A percentile compares a stretch with the other conserved stretches of the same genome.
These are phyloP conservation scores for Cylindroiulus punctatus DNA, from an alignment of 2,888 invertebrate species.

Conservation along the genomic window DNA sequence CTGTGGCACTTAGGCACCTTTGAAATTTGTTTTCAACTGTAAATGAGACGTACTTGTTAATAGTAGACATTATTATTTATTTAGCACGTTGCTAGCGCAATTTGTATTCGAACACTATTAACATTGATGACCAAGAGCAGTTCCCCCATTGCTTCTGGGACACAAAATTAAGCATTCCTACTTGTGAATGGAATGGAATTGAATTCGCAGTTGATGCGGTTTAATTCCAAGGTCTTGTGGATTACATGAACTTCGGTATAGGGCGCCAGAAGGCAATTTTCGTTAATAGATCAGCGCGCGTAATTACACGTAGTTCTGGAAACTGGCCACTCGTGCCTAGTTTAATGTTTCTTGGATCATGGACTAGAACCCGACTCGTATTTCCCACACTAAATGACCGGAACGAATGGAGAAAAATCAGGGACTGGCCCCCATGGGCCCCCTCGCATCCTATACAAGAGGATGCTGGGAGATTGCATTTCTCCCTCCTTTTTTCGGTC, in stretches of 20 bases:
- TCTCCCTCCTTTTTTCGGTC: neutral
- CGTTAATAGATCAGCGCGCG: slow-evolving; percentile 10
- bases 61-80: too few species aligned
- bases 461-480: neutral
- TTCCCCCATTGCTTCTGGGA: neutral
- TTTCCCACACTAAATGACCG: neutral
- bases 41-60: too few species aligned
- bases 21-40: too few species aligned
- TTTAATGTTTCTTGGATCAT: slow-evolving; percentile 21
- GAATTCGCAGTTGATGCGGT: neutral
- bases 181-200: neutral
- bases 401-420: neutral
- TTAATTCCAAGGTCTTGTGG: neutral
- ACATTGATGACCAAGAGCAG: too few species aligned
- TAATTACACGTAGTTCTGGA: neutral
- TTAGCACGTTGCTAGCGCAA: too few species aligned
- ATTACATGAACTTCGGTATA: neutral
- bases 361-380: neutral
- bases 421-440: neutral
- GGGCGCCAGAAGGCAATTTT: neutral
- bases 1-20: too few species aligned
- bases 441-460: neutral
- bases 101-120: too few species aligned
- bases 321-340: slow-evolving; percentile 34
- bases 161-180: neutral